Evolutionary conservation across 2,797 vertebrate genomes (phyloP).

Genomic region (Myotis myotis): DNA sequence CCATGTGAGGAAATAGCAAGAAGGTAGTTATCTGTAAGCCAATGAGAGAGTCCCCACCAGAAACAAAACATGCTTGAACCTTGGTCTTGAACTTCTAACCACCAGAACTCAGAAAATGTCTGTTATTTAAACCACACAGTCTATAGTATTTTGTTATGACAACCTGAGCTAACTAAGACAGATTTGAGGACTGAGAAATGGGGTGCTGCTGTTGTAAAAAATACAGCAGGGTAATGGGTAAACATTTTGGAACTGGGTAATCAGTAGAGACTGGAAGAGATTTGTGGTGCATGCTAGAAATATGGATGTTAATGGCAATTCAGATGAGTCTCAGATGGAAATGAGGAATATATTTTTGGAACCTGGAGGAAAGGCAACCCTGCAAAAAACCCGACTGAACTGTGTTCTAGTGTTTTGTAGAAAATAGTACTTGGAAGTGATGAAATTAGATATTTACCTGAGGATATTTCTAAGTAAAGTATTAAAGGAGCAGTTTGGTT

Average conservation of each 20-base stretch:
- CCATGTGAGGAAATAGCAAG: not conserved
- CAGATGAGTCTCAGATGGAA: not conserved
- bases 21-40: not conserved
- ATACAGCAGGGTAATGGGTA: not conserved
- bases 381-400: not conserved
- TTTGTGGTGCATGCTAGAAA: not conserved
- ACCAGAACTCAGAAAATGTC: not conserved
- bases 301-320: not conserved
- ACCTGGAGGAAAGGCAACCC: not conserved
- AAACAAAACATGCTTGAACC: not conserved
- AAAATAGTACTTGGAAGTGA: not conserved
- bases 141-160: not conserved
- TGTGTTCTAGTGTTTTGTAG: not conserved
- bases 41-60: not conserved
- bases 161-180: not conserved
- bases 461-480: not conserved
- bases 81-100: not conserved
- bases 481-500: not conserved
- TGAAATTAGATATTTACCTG: not conserved
- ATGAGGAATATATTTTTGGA: not conserved
- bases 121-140: not conserved
- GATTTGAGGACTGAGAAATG: not conserved
- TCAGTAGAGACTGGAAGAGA: not conserved
- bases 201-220: not conserved
- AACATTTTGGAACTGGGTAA: not conserved